Evolutionary conservation across 2,113 vertebrate species (phyloP).

Genomic region (Gymnogyps californianus): DNA sequence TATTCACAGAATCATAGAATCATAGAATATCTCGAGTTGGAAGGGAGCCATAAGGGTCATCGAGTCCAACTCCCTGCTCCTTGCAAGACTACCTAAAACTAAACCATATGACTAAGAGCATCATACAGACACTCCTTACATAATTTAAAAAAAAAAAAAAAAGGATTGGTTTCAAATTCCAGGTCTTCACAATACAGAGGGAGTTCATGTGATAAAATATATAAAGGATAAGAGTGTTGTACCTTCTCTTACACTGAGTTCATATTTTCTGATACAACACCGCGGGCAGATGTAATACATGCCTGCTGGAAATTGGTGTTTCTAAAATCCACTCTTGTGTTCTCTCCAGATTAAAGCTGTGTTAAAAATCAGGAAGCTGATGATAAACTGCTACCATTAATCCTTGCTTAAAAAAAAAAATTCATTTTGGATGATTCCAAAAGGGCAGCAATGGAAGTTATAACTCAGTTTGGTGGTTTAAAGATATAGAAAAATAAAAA

Average conservation of each 20-base stretch:
- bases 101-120: neutral
- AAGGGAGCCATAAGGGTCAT: neutral
- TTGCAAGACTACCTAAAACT: neutral
- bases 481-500: neutral
- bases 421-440: neutral
- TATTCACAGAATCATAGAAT: neutral
- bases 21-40: neutral
- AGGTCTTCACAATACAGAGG: neutral
- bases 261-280: accelerated
- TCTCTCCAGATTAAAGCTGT: neutral
- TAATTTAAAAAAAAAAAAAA: accelerated
- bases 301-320: neutral
- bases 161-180: neutral
- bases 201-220: neutral
- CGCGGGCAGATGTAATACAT: neutral
- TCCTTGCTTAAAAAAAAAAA: neutral
- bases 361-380: neutral
- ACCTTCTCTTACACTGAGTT: neutral
- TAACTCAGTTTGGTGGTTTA: neutral
- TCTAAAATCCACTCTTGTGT: neutral
- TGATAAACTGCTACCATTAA: neutral
- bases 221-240: neutral
- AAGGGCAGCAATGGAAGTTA: neutral
- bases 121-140: neutral
- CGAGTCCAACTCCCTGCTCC: neutral